Base-by-base conservation (phyloP, 2,113 vertebrate genomes). In the Euleptes europaea region DNA sequence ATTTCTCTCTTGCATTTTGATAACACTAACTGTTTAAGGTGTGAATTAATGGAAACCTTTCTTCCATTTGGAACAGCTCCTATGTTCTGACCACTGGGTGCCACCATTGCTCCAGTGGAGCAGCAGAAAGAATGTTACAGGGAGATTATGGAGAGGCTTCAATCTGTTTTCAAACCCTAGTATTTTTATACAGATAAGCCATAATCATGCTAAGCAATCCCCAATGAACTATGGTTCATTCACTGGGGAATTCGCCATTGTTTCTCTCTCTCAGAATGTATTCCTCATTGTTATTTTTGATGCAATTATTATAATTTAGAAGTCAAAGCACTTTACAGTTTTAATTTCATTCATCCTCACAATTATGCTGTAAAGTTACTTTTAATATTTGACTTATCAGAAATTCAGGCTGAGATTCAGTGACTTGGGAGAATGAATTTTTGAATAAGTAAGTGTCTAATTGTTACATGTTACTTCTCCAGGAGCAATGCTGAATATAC, bases 1-100 rank as follows among this genome's bases (percentile, higher is more conserved):
- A 9, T 65, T 31, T 9, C 10, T 42, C 49, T 19, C 10, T 33
- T 49, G 54, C 2, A 9, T 0, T 35, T 14, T 79, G 71, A 23
- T n/a, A 44, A 19, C 44, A 82, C 13, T 0, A 8, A 75, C 7
- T 7, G n/a, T 82, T 54, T 71, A 78, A 84, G 51, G 21, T 14
- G 7, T 80, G 42, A 65, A 14, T 44, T 28, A 60, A 78, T 6
- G 17, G 44, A 54, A 54, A 31, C 5, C 35, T 44, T 70, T 57
- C 38, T 49, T 35, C 69, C 72, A 9, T 40, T 28, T 72, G n/a
- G 40, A 60, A 85, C 5, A 71, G 65, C 47, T 84, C 75, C 49
- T 71, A 3, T 38, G 33, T 83, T 78, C 1, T 81, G 90, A 78
- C 94, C 95, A 95, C 83, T 77, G 91, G 95, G 93, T 94, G 95